Evolutionary conservation across 2,113 vertebrate species (phyloP).

Genomic region (Eleginops maclovinus): DNA sequence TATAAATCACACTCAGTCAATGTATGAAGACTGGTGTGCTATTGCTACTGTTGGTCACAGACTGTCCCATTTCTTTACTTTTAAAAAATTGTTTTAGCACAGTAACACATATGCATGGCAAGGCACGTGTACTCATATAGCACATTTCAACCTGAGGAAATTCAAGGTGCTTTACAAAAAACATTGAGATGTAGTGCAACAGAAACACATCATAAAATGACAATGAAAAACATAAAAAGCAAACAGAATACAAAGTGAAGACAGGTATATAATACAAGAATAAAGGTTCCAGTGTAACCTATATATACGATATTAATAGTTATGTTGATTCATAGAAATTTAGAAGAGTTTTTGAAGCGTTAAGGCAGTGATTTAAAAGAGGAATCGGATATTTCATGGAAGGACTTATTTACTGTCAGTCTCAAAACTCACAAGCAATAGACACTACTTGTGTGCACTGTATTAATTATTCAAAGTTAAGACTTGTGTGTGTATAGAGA

Average conservation of each 20-base stretch:
- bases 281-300: too few relatives aligned
- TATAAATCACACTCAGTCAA: constrained; percentile 6
- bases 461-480: constrained; percentile 7
- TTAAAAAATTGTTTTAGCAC: background rate
- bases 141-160: too few relatives aligned
- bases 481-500: constrained; percentile 1
- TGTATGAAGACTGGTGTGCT: background rate
- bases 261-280: too few relatives aligned
- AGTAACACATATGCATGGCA: background rate
- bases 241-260: too few relatives aligned
- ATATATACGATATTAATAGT: too few relatives aligned
- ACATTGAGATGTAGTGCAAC: too few relatives aligned
- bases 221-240: too few relatives aligned
- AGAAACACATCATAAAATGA: too few relatives aligned
- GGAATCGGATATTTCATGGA: constrained; percentile 51
- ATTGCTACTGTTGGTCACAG: background rate
- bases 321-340: too few relatives aligned
- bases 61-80: background rate
- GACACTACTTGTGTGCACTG: constrained; percentile 15
- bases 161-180: too few relatives aligned
- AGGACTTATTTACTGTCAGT: constrained; percentile 31
- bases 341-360: too few relatives aligned
- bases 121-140: too few relatives aligned
- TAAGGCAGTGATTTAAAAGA: constrained; percentile 29
- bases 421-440: constrained; percentile 36